Evolutionary conservation across 2,113 vertebrate species (phyloP), one percentile per base, ranked within the genome.

Genomic region (Heliornis fulica): DNA sequence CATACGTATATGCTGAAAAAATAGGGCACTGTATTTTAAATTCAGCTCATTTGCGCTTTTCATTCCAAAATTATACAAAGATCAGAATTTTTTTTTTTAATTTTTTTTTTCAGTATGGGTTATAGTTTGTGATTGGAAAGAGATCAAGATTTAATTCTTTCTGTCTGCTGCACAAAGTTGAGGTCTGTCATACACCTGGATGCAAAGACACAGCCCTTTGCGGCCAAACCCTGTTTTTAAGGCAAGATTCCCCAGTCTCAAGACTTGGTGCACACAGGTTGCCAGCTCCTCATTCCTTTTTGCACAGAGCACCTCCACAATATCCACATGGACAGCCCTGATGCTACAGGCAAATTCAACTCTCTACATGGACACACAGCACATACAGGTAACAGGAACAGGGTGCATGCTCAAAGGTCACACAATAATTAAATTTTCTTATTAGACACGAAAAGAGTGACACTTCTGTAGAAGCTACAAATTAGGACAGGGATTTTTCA

Each of bases 21-120:
- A 96, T 96, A 93, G 93, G 93, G 43, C 95, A 90, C 4, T 38
- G 15, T 50, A 10, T 54, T 88, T 83, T 23, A 90, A 66, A 96
- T 83, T 45, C 90, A 83, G 76, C 87, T 81, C 51, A 54, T 63
- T 46, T 48, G 64, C 76, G 26, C 29, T 85, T 74, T 83, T 66
- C 54, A 61, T 25, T 69, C 32, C 46, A 80, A 69, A 79, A 87
- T 34, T 21, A 60, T 4, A 57, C 15, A 32, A 61, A 66, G 90
- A 82, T 46, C 19, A 48, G 54, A 5, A 15, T 11, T 28, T 34
- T 4, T 36, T 50, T 23, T 65, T 29, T 23, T 3, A 82, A n/a
- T n/a, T n/a, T n/a, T n/a, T n/a, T n/a, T n/a, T 31, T 46, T 28
- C 64, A 70, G 13, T 13, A 63, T 4, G 9, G 12, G 6, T 79